Percentiles rank a stretch among this genome's conserved stretches.
phyloP scores from a whole-genome alignment of 2,113 vertebrate species.

The Eidolon helvum region DNA sequence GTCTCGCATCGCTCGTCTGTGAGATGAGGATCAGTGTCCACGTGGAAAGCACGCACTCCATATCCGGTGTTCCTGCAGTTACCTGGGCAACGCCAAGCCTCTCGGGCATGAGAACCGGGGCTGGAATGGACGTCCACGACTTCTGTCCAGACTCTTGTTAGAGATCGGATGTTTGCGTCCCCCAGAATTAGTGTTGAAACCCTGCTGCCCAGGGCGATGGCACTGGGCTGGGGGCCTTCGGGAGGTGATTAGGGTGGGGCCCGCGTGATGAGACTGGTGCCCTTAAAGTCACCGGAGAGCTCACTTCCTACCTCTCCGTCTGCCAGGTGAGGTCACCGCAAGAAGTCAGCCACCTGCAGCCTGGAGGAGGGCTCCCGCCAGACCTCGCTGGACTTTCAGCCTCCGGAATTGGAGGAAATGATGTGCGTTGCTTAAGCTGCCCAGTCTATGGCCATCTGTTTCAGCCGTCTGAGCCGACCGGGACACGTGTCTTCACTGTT shows the following conservation, averaged over 20 bases:
- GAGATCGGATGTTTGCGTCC: fast-evolving
- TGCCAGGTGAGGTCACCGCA: neutral
- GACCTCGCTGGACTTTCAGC: neutral
- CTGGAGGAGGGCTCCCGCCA: neutral
- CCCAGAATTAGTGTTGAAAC: neutral
- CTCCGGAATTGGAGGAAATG: neutral
- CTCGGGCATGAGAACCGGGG: neutral
- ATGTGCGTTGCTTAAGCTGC: no score
- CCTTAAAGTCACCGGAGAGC: neutral
- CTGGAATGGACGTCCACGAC: no score
- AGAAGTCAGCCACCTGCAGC: no score
- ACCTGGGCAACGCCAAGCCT: neutral
- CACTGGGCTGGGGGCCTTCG: neutral
- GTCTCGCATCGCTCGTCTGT: neutral
- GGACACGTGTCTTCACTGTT: fast-evolving
- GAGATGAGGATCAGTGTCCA: no score
- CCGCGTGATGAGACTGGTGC: neutral
- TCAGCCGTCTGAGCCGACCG: fast-evolving
- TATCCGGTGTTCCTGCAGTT: no score
- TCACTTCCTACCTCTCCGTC: neutral
- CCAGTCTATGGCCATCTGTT: fast-evolving
- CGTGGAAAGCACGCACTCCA: no score
- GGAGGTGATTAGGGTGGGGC: neutral
- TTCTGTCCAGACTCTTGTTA: neutral
- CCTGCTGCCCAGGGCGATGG: neutral